Evolutionary conservation across 2,797 vertebrate genomes (phyloP), one percentile per base, ranked within the genome.

Genomic region (Holocentrus rufus): DNA sequence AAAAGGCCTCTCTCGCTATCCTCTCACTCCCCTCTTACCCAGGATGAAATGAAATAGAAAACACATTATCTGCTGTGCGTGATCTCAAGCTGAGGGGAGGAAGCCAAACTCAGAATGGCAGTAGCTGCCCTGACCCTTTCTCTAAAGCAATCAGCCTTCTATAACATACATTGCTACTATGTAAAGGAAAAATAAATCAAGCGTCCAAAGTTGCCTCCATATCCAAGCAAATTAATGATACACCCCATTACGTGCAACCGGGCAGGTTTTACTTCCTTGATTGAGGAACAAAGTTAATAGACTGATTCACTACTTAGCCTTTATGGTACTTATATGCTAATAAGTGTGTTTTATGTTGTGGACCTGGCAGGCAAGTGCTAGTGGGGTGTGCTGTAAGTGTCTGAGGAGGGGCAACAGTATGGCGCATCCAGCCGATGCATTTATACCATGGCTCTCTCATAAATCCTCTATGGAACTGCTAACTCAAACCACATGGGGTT

Each of bases 401-500:
- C 60, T 83, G 49, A 54, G 57, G 71, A 79, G 73, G 74, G 70
- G 65, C 53, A 69, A 54, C 69, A 65, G 65, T 31, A 74, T 66
- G 74, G 76, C 81, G 84, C 88, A 88, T 87, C 81, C 82, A 91
- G 73, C 78, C 89, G 89, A 88, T 82, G 82, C 84, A 89, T 88
- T 81, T 87, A 84, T 70, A 85, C 85, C 84, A 68, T 52, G 46
- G 82, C 72, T 90, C 79, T 80, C 83, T 89, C 80, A 87, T 91
- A 90, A 94, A 89, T 90, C 90, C 87, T 79, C 87, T 75, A 78
- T 86, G 79, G 74, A 88, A 76, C 81, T 86, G 85, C 87, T 90
- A 94, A 95, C 87, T 81, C 64, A 85, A 93, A 86, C 89, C 93
- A 93, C 89, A 93, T 93, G 93, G 62, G 34, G 10, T 69, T 87